Evolutionary conservation across 2,888 invertebrate genomes (phyloP), one percentile per base, ranked within the genome.

Genomic region (Eurytoma californica): DNA sequence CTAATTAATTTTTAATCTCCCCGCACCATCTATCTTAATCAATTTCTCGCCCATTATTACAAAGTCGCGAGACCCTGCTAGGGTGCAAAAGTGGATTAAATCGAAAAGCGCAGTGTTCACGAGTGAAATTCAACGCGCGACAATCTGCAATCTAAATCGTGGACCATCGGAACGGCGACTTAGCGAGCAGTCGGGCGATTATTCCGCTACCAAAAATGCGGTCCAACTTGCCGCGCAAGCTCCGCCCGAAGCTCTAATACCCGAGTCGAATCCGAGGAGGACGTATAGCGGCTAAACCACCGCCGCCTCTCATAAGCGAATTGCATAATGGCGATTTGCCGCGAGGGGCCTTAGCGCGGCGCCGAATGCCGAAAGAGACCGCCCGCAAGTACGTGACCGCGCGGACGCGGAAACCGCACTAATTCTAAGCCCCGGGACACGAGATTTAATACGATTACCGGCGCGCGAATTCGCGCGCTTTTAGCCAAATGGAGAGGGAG

Each of bases 391-490:
- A 73, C 68, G 72, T 77, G 77, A 77, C 72, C 60, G 77, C 58
- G 75, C 16, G 39, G 30, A 60, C 77, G 77, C 78, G 82, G 83
- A 84, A 85, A 84, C 84, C 83, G 74, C 83, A 85, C 83, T 84
- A 84, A 84, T 84, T 84, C 82, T 80, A 82, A 84, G 83, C 82
- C 81, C 79, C 82, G 82, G 84, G 83, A 83, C 83, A 83, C 83
- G 82, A 84, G 83, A 84, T 84, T 86, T 86, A 86, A 87, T 86
- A 83, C 85, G 85, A 87, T 87, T 86, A 86, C 82, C 60, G 58
- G 72, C 28, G 78, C 77, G 72, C 80, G 82, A 80, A 81, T 83
- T 80, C 72, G 77, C 49, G 74, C 80, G 72, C 70, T 72, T 72
- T 75, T 80, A 72, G 65, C 69, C 66, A 77, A 73, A 70, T 51